Conservation (phyloP, 2,113 vertebrate genomes). For the Calonectris borealis region DNA sequence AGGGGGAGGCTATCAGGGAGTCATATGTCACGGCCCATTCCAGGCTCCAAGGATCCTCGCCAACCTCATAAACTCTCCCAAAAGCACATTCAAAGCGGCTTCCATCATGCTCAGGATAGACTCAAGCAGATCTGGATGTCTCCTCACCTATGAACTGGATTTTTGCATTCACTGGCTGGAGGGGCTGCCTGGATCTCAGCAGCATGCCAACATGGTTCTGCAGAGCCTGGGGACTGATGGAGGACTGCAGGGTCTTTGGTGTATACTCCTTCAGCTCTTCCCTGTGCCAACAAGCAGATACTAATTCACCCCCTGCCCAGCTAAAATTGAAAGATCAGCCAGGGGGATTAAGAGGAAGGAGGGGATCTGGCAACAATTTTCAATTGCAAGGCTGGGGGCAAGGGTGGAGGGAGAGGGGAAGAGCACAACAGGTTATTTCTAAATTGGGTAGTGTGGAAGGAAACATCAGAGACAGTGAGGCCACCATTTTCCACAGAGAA, state of each 20-base stretch:
- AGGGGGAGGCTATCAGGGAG: neutral
- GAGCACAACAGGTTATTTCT: neutral
- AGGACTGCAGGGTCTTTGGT: conserved; percentile 64
- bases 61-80: neutral
- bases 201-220: conserved; percentile 43
- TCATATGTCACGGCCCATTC: neutral
- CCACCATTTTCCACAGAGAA: neutral
- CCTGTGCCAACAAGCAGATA: conserved; percentile 65
- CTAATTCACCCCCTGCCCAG: neutral
- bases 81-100: neutral
- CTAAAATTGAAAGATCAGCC: neutral
- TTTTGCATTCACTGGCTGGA: conserved; percentile 79
- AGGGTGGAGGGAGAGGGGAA: neutral
- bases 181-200: conserved; percentile 52
- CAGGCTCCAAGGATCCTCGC: neutral
- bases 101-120: neutral
- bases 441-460: neutral
- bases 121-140: neutral
- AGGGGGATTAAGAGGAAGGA: neutral
- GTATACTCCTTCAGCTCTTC: conserved; percentile 78
- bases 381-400: neutral
- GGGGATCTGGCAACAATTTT: neutral
- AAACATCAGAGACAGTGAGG: neutral
- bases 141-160: conserved; percentile 84
- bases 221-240: conserved; percentile 53